These are phyloP conservation scores for Schizaphis graminum DNA, from an alignment of 2,888 invertebrate species.

Conservation along the genomic window DNA sequence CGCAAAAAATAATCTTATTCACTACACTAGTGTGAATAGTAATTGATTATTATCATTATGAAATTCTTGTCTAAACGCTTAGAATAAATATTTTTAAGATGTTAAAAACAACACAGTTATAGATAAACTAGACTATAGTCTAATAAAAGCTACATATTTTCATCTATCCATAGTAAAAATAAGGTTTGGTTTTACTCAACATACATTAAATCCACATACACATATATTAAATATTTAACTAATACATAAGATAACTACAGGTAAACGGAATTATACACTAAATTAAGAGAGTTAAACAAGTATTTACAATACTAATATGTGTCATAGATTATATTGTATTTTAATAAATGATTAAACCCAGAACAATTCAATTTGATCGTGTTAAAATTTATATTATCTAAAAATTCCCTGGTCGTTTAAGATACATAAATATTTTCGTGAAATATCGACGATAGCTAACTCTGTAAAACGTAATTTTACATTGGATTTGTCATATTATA, in stretches of 20 bases:
- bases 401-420: not conserved
- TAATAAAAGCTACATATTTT: not conserved
- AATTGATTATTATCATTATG: constrained; percentile 42
- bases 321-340: not conserved
- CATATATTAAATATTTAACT: not conserved
- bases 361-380: constrained; percentile 18
- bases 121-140: not conserved
- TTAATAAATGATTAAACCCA: not conserved
- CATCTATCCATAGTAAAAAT: not conserved
- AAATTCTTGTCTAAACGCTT: constrained; percentile 26
- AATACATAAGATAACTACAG: not conserved
- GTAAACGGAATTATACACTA: not conserved
- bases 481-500: not conserved
- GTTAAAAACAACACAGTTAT: not conserved
- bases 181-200: not conserved
- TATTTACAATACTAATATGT: not conserved
- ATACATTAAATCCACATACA: not conserved
- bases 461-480: not conserved
- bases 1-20: constrained; percentile 28
- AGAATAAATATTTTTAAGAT: not conserved
- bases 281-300: not conserved
- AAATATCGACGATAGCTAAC: constrained; percentile 6
- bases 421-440: not conserved
- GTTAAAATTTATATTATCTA: constrained; percentile 9
- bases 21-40: constrained; percentile 8